Evolutionary conservation across 2,888 invertebrate species (phyloP).

Genomic region (Sphaerophoria rueppellii): DNA sequence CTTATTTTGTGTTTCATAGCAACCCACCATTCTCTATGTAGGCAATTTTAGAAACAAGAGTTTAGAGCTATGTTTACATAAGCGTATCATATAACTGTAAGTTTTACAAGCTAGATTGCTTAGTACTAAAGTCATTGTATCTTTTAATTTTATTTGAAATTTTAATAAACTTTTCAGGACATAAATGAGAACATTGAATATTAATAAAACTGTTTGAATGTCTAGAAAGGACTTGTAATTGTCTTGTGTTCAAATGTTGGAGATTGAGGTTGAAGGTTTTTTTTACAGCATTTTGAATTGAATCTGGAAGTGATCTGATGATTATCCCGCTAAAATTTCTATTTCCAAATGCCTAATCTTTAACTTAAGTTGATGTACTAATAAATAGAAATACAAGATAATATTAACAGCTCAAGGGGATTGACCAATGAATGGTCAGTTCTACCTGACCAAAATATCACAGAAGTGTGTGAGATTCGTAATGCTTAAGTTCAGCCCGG

Average conservation of each 20-base stretch:
- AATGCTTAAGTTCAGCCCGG: too few species aligned
- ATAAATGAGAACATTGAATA: constrained; percentile 18
- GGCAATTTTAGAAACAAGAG: neutral
- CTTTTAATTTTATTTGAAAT: constrained; percentile 40
- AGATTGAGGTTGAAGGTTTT: too few species aligned
- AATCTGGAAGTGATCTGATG: too few species aligned
- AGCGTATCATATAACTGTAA: constrained; percentile 7
- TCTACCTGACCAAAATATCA: too few species aligned
- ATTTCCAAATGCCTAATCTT: neutral
- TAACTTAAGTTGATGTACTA: constrained; percentile 23
- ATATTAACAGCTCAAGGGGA: too few species aligned
- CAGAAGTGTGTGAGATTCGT: too few species aligned
- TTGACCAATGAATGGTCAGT: too few species aligned
- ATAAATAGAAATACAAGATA: too few species aligned
- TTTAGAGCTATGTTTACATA: neutral
- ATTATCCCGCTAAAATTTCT: neutral
- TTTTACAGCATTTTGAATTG: too few species aligned
- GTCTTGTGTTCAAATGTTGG: neutral
- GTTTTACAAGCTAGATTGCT: constrained; percentile 42
- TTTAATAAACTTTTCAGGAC: constrained; percentile 18
- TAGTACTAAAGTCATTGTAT: constrained; percentile 18
- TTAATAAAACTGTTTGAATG: constrained; percentile 49
- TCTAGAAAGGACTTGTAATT: neutral
- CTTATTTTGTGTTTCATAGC: neutral
- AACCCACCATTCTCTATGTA: constrained; percentile 11